Percentiles rank a stretch among this genome's conserved stretches.
phyloP scores from a whole-genome alignment of 2,888 invertebrate species.

The Tineola bisselliella region DNA sequence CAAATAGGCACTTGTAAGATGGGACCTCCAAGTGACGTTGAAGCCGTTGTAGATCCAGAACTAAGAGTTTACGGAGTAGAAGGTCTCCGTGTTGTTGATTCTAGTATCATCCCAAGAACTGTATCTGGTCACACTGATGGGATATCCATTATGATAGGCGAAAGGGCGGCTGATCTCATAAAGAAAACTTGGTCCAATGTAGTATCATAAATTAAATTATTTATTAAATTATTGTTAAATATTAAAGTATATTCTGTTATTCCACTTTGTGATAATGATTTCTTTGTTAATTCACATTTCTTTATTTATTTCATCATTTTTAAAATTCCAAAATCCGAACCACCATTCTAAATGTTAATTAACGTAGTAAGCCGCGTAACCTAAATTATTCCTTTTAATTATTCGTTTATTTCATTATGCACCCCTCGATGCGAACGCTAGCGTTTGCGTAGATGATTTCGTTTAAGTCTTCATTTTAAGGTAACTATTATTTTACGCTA shows the following conservation, averaged over 20 bases:
- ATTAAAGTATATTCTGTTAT: not conserved
- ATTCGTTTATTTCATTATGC: slow-evolving; percentile 10
- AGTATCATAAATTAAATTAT: slow-evolving; percentile 15
- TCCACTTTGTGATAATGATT: no score
- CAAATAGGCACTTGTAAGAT: slow-evolving; percentile 76
- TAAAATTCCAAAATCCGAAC: not conserved
- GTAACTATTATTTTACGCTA: not conserved
- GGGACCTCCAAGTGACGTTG: slow-evolving; percentile 71
- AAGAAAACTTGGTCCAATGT: slow-evolving; percentile 63
- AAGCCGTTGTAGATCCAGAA: slow-evolving; percentile 73
- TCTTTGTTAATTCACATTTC: not conserved
- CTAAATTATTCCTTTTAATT: slow-evolving; percentile 4
- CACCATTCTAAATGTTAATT: slow-evolving; percentile 5
- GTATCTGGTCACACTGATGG: slow-evolving; percentile 73
- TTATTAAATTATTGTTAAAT: not conserved
- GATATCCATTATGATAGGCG: slow-evolving; percentile 77
- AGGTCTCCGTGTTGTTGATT: slow-evolving; percentile 72
- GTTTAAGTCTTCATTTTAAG: not conserved
- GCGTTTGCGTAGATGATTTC: slow-evolving; percentile 4
- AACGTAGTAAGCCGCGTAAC: not conserved
- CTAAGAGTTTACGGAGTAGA: slow-evolving; percentile 72
- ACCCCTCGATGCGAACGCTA: not conserved
- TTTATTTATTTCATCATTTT: not conserved
- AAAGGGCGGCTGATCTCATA: slow-evolving; percentile 77
- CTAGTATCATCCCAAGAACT: slow-evolving; percentile 74